Base-by-base conservation (phyloP, 2,888 invertebrate genomes). In the Pterostichus niger region DNA sequence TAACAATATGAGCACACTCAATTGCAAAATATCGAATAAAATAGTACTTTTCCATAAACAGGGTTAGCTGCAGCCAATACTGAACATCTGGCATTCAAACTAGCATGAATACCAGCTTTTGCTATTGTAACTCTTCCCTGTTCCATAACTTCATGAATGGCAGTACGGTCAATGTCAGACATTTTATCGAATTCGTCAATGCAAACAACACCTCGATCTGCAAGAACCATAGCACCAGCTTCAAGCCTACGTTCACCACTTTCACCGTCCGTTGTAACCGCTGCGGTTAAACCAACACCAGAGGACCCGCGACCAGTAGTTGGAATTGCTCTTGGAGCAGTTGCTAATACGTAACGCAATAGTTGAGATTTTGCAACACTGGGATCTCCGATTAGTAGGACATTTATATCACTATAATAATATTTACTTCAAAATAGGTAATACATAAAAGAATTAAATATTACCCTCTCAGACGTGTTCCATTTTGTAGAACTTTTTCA, bases 141-240 rank as follows among this genome's bases (percentile, higher is more conserved):
- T 92, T 99, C 99, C 99, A 99, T 98, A 5, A 99, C 99, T 92
- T 99, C 99, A 90, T 99, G 99, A 86, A 99, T 99, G 52, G 99
- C 99, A 0, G 99, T 99, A 87, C 99, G 93, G 91, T 99, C 99
- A 84, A 99, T 96, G 90, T 99, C 99, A 0, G 98, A 98, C 99
- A 99, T 99, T 92, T 98, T 97, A 91, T 99, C 99, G 90, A 99
- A 99, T 91, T 99, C 99, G 90, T 99, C 98, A 86, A 94, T 94
- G 89, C 99, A 99, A 68, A 99, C 99, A 71, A 99, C 96, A 33
- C 99, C 99, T 84, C 99, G 93, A 91, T 99, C 99, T 0, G 99
- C 99, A 49, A 99, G 90, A n/a, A 99, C 99, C 99, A 99, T 99
- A 82, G 99, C 99, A 85, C 99, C 99, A 0, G 99, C 99, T 90